phyloP scores from a whole-genome alignment of 1,140 invertebrate species.

The Euglossa dilemma region DNA sequence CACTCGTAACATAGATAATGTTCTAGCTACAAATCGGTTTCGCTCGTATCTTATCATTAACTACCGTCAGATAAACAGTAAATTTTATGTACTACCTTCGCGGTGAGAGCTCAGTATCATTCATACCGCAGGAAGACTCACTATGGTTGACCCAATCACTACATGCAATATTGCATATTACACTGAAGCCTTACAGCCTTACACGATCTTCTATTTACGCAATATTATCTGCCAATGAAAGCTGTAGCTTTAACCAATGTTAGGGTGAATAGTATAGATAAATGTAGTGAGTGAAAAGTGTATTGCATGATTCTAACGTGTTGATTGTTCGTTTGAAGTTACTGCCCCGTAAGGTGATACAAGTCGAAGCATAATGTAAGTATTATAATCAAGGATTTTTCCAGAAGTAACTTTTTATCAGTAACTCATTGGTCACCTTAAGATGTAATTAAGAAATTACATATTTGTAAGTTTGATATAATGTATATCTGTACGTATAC shows the following conservation, averaged over 20 bases:
- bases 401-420: not conserved
- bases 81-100: slow-evolving; percentile 18
- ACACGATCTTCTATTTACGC: slow-evolving; percentile 26
- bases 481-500: not conserved
- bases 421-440: not conserved
- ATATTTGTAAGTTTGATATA: not conserved
- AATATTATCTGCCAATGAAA: slow-evolving; percentile 53
- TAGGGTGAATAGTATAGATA: slow-evolving; percentile 43
- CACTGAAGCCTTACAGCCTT: slow-evolving; percentile 31
- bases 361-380: slow-evolving; percentile 55
- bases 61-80: slow-evolving; percentile 24
- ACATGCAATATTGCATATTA: slow-evolving; percentile 38
- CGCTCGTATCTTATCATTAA: slow-evolving; percentile 58
- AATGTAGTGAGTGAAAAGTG: slow-evolving; percentile 43
- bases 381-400: slow-evolving; percentile 1
- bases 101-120: slow-evolving; percentile 26
- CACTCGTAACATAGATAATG: not conserved
- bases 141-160: slow-evolving; percentile 46
- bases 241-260: slow-evolving; percentile 19
- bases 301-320: slow-evolving; percentile 49
- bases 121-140: slow-evolving; percentile 26
- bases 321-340: slow-evolving; percentile 39
- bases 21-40: slow-evolving; percentile 3
- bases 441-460: not conserved
- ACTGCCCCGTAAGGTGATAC: slow-evolving; percentile 40